A percentile compares a stretch with the other conserved stretches of the same genome.
These are phyloP conservation scores for Caenorhabditis panamensis DNA, from an alignment of 2,888 invertebrate species.

Conservation along the genomic window DNA sequence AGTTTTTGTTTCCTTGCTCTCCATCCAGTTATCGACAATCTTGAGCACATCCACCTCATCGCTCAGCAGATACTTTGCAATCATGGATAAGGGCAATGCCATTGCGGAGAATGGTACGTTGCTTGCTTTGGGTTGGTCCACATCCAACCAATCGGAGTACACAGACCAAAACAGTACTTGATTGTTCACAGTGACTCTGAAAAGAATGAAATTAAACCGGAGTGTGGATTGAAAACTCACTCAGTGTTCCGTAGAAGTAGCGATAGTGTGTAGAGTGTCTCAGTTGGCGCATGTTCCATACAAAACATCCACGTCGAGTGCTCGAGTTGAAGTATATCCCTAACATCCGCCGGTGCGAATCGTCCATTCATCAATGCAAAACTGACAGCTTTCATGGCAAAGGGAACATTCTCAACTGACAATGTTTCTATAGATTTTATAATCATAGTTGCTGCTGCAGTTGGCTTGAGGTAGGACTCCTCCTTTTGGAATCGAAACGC, in stretches of 20 bases:
- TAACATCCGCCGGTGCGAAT: background rate
- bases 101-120: constrained; percentile 33
- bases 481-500: constrained; percentile 35
- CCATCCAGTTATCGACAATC: constrained; percentile 4
- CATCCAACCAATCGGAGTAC: background rate
- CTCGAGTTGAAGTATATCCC: background rate
- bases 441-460: constrained; percentile 15
- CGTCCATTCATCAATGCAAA: constrained; percentile 41
- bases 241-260: constrained; percentile 22
- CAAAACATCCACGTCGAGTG: constrained; percentile 18
- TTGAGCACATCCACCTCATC: constrained; percentile 18
- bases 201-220: constrained; percentile 5
- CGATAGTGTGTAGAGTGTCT: constrained; percentile 30
- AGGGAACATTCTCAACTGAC: background rate
- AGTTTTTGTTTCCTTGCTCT: background rate
- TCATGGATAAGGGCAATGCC: constrained; percentile 22
- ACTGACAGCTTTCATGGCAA: constrained; percentile 43
- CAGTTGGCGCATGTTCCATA: constrained; percentile 40
- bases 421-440: constrained; percentile 13
- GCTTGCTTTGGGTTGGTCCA: background rate
- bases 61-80: constrained; percentile 21
- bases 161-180: constrained; percentile 24
- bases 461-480: constrained; percentile 15
- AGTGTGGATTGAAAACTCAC: background rate
- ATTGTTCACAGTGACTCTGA: constrained; percentile 10